Base-by-base conservation (phyloP, 2,113 vertebrate genomes). In the Lethenteron reissneri region DNA sequence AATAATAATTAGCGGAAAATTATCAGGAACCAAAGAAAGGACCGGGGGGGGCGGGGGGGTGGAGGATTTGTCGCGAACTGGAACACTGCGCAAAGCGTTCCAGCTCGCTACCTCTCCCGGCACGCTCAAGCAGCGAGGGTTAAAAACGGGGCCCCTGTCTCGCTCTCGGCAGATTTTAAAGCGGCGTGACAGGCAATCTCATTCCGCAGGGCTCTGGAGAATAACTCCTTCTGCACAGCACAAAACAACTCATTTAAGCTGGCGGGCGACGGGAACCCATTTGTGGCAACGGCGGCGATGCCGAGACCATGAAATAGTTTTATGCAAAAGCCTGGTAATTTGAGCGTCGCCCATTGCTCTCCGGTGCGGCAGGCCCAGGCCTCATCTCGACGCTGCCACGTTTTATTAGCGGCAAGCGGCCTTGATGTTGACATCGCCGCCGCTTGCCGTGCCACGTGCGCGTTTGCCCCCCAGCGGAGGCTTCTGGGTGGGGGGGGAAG, bases 91-190 rank as follows among this genome's bases (percentile, higher is more conserved):
- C 41, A 41, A 41, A 41, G 41, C 12, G 76, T 3, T 82, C 78
- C 57, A 80, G 77, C 12, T 79, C 81, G 62, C 72, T 58, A 73
- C 57, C 77, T 41, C 41, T 41, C 41, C 41, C 41, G 41, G 41
- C 41, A 41, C 41, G 41, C 64, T 68, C n/a, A 25, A 68, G 25
- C 64, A 9, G n/a, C 64, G 64, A 25, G 64, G n/a, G 64, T 68
- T 68, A 68, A 68, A 68, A 68, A 68, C 25, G 64, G n/a, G 64
- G n/a, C 8, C n/a, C n/a, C 15, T 15, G 64, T 25, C 64, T 68
- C 64, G 64, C n/a, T n/a, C 64, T 17, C n/a, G 2, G 10, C 64
- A 25, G 64, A 68, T 68, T 68, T 25, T 68, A 68, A 68, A 25
- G 64, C 64, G 64, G 64, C 11, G n/a, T 68, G 64, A 68, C 64